Base-by-base conservation (phyloP, 2,888 invertebrate genomes). In the Anoncus sp. region DNA sequence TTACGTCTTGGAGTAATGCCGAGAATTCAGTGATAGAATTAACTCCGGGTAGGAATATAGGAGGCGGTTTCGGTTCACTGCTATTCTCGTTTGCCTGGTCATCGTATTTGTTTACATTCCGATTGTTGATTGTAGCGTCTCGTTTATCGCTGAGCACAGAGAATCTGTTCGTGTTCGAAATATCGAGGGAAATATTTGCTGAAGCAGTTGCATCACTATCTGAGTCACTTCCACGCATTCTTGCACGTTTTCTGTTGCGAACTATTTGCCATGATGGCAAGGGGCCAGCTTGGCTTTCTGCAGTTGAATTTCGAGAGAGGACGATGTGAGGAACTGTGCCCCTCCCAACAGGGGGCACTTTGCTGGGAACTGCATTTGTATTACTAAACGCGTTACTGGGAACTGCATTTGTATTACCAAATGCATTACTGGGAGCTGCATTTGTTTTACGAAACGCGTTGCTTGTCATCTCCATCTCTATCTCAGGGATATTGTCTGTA, bases 31-130 rank as follows among this genome's bases (percentile, higher is more conserved):
- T 40, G 7, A 60, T 40, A 10, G 43, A 24, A n/a, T 5, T 3
- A 2, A 60, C 45, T n/a, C 45, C 43, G 7, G 60, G 60, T 20
- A 60, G 7, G 9, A 60, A 43, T 24, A 60, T 60, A 2, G 60
- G 60, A 14, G 60, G 43, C 6, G 60, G 47, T 62, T 27, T 62
- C 1, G 62, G 47, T 9, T 38, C 9, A 9, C 43, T 60, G 3
- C 5, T 24, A 10, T 43, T 60, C n/a, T 43, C 43, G n/a, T 43
- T 3, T 7, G n/a, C 43, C 10, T 43, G 43, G 43, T 43, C 31
- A 7, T 31, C 31, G 31, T 31, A 7, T 31, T 43, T 43, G 43
- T 43, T 43, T 43, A 43, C 43, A 14, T 43, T 43, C 10, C 43
- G n/a, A 43, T 43, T n/a, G 43, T 43, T 3, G 43, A 43, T 43